A percentile compares a stretch with the other conserved stretches of the same genome.
These are phyloP conservation scores for Sebastes nivosus DNA, from an alignment of 2,797 vertebrate genomes.

Conservation along the genomic window DNA sequence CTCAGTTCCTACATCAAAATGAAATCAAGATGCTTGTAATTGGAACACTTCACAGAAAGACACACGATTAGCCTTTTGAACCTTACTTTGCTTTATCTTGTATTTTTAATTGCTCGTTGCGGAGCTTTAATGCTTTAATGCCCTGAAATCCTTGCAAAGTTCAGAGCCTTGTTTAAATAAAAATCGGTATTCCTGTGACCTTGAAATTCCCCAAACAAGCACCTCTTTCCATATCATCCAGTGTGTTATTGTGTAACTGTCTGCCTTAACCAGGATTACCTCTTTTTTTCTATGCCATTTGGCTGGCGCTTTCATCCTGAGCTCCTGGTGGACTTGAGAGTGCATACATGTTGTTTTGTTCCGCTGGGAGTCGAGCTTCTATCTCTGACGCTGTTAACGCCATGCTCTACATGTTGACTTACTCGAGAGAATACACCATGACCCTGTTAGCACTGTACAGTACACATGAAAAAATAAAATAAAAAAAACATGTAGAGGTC, in stretches of 20 bases:
- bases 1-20: constrained; percentile 9
- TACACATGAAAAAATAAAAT: neutral
- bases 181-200: constrained; percentile 24
- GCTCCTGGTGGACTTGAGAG: constrained; percentile 52
- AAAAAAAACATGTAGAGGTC: neutral
- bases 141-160: constrained; percentile 13
- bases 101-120: constrained; percentile 46
- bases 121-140: constrained; percentile 8
- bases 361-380: constrained; percentile 48
- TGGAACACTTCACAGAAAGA: constrained; percentile 21
- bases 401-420: constrained; percentile 35
- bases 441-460: constrained; percentile 22
- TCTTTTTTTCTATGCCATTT: constrained; percentile 43
- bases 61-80: constrained; percentile 46
- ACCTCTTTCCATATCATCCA: neutral
- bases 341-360: constrained; percentile 59
- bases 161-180: constrained; percentile 10
- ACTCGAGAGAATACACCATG: constrained; percentile 7
- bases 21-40: constrained; percentile 31
- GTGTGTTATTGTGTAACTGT: constrained; percentile 43
- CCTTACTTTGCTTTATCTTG: constrained; percentile 42
- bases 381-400: constrained; percentile 47
- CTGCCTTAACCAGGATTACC: constrained; percentile 43
- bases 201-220: constrained; percentile 46
- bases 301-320: constrained; percentile 53